phyloP scores from a whole-genome alignment of 2,888 invertebrate genomes.

The Ornithoptera alexandrae region DNA sequence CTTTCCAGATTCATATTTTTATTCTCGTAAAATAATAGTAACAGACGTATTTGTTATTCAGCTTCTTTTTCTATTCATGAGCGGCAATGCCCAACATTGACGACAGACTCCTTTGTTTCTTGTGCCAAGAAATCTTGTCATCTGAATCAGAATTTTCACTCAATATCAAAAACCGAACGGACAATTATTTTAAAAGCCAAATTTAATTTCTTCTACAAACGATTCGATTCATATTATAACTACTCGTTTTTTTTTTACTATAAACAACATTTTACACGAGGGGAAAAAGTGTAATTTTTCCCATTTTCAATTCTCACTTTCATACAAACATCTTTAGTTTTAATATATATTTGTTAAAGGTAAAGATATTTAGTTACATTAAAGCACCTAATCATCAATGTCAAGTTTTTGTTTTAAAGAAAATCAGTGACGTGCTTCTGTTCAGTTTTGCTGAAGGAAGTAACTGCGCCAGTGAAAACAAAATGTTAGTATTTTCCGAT shows the following conservation, averaged over 20 bases:
- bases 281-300: no score
- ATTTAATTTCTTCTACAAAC: no score
- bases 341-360: no score
- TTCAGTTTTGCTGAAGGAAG: neutral
- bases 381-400: neutral
- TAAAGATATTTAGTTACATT: neutral
- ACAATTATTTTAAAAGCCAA: neutral
- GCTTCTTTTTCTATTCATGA: constrained; percentile 16
- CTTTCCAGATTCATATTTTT: constrained; percentile 22
- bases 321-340: no score
- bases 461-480: neutral
- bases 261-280: no score
- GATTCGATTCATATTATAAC: no score
- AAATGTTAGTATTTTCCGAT: constrained; percentile 18
- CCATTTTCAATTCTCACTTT: no score
- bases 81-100: constrained; percentile 15
- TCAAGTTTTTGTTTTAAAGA: neutral
- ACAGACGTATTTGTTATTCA: constrained; percentile 15
- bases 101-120: constrained; percentile 16
- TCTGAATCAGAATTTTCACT: constrained; percentile 5
- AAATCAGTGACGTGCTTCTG: neutral
- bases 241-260: no score
- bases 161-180: neutral
- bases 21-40: constrained; percentile 21
- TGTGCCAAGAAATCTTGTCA: constrained; percentile 22